Conservation (phyloP, 1,140 invertebrate species). For the Druon quercuslanigerum region DNA sequence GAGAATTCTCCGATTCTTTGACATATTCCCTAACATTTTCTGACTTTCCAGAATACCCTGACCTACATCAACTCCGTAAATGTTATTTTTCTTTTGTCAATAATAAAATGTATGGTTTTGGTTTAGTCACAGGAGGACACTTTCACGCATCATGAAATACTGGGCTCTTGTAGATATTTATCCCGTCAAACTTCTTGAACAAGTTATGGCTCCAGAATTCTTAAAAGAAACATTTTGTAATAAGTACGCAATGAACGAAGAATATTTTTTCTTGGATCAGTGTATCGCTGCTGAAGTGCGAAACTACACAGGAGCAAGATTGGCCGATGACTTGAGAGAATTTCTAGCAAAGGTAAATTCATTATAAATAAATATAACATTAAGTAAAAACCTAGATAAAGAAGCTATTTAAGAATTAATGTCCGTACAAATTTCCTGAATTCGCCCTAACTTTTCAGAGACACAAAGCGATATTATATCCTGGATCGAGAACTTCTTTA, state of each 20-base stretch:
- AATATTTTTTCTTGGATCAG: not conserved
- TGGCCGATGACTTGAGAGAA: not conserved
- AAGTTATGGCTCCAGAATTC: not conserved
- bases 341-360: slow-evolving; percentile 11
- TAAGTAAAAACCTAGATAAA: too few relatives aligned
- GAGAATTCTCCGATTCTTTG: too few relatives aligned
- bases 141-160: not conserved
- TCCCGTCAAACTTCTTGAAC: not conserved
- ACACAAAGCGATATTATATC: too few relatives aligned
- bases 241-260: not conserved
- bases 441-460: too few relatives aligned
- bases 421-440: too few relatives aligned
- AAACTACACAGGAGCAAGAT: slow-evolving; percentile 5
- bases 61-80: too few relatives aligned
- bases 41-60: too few relatives aligned
- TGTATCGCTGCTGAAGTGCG: not conserved
- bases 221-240: not conserved
- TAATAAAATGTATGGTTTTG: not conserved
- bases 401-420: too few relatives aligned
- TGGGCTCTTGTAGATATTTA: not conserved
- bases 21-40: too few relatives aligned
- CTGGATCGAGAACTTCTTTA: too few relatives aligned
- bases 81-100: not conserved
- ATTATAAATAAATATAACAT: not conserved
- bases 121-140: not conserved